Evolutionary conservation across 2,888 invertebrate genomes (phyloP), one percentile per base, ranked within the genome.

Genomic region (Cosmia pyralina): DNA sequence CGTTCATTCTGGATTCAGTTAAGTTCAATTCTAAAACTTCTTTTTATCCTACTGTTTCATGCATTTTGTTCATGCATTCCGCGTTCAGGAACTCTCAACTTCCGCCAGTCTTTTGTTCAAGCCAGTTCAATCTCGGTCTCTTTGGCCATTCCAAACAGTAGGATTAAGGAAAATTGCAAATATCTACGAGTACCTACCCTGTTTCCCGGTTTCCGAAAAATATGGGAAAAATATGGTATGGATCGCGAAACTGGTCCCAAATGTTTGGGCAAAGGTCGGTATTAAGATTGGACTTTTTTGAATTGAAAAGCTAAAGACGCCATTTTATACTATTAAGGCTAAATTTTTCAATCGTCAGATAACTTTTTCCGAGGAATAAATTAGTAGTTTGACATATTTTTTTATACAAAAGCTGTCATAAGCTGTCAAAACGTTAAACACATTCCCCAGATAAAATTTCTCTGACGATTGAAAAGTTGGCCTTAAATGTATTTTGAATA

Each of bases 61-160:
- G 57, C 60, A 71, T 71, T 81, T 77, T 71, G 67, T 81, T 79
- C 69, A 81, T 79, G 77, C 82, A 71, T 79, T 19, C 34, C 46
- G 66, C 82, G 77, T 67, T 57, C 78, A 77, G 78, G 68, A 79
- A 81, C 65, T 74, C 41, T 28, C 58, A 79, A 76, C 82, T 79
- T 82, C 78, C 82, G 78, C 28, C 34, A 38, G 71, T 48, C 68
- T 78, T 72, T 80, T 82, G 72, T 82, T 82, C 78, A 58, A 59
- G 65, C 46, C 59, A 60, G 75, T 80, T 68, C 84, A 70, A 83
- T 80, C 81, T 83, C 68, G 68, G 59, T 83, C 67, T 83, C 68
- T 72, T 69, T 72, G 19, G 62, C 59, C 60, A 53, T 79, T 72
- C 34, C 48, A n/a, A 64, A 48, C 50, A 19, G 19, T 46, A 38